Evolutionary conservation across 1,140 invertebrate genomes (phyloP), one percentile per base, ranked within the genome.

Genomic region (Drosophila fuyamai): DNA sequence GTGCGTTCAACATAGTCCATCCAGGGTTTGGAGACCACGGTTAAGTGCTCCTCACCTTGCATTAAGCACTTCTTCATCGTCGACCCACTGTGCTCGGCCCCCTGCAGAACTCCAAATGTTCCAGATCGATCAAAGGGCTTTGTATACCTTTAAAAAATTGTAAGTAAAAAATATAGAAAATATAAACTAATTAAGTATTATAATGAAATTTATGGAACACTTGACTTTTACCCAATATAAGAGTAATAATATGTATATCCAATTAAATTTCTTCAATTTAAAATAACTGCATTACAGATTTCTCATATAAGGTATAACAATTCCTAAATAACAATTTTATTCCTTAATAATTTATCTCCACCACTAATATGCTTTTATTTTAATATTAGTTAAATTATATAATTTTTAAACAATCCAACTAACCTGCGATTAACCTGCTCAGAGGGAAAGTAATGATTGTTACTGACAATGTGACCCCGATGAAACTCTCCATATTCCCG

Each of bases 391-490:
- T 23, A 23, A 23, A 4, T 23, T 18, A 18, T 0, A 18, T 18
- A 18, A 2, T 18, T 18, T 18, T 18, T 32, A 32, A 32, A 7
- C 1, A 32, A 32, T 7, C 8, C 1, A 29, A 50, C 65, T 23
- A 44, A 91, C 89, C 61, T 68, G 10, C 90, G 70, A 40, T 79
- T 83, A 1, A 91, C 43, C 36, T 79, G 72, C 47, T 91, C 90
- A 4, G 72, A 27, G 2, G 89, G 90, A 41, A 90, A 91, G 46
- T 90, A 84, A 56, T 91, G 89, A 43, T 78, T 79, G 54, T 91
- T 77, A 16, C 79, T 90, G 38, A 84, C 27, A 35, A 91, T 59
- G 16, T 79, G 76, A 48, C 81, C 80, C 0, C 65, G 63, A 54
- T 91, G 90, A 40, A 77, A 90, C 1, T 63, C 46, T 3, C 35